Conservation (phyloP, 92 coral and sea anemone species). For the Palythoa grandis region DNA sequence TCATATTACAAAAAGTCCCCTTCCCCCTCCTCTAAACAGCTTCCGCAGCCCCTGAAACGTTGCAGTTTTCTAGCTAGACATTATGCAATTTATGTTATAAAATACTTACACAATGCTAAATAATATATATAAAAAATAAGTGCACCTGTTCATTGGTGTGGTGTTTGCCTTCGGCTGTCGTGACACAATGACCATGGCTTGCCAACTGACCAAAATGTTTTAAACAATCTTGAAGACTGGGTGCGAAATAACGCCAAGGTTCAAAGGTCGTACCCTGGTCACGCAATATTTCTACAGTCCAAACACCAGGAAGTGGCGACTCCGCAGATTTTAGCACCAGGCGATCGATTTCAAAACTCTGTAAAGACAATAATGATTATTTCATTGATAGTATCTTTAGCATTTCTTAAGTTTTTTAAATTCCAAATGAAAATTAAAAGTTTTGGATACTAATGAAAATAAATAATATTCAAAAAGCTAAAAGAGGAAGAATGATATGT, state of each 20-base stretch:
- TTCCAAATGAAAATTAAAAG: not conserved
- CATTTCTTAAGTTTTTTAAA: not conserved
- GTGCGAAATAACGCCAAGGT: constrained; percentile 40
- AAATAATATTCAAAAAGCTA: too few species aligned
- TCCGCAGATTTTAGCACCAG: constrained; percentile 31
- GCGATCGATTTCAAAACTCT: constrained; percentile 4
- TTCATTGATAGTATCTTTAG: not conserved
- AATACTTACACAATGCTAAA: not conserved
- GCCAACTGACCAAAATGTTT: constrained; percentile 7
- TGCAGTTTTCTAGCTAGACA: too few species aligned
- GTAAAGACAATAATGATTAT: not conserved
- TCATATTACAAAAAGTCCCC: too few species aligned
- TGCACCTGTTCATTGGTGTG: constrained; percentile 21
- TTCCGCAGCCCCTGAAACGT: too few species aligned
- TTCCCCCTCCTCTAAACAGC: too few species aligned
- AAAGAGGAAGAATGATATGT: too few species aligned
- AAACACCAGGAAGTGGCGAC: constrained; percentile 38
- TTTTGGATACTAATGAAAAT: too few species aligned
- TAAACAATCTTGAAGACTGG: constrained; percentile 32
- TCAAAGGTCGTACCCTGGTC: constrained; percentile 34
- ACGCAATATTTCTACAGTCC: constrained; percentile 23
- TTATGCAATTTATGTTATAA: too few species aligned
- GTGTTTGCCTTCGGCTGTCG: not conserved
- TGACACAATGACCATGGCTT: constrained; percentile 3
- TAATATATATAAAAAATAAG: not conserved